Conservation (phyloP, 1,140 invertebrate genomes). For the Prorops nasuta region DNA sequence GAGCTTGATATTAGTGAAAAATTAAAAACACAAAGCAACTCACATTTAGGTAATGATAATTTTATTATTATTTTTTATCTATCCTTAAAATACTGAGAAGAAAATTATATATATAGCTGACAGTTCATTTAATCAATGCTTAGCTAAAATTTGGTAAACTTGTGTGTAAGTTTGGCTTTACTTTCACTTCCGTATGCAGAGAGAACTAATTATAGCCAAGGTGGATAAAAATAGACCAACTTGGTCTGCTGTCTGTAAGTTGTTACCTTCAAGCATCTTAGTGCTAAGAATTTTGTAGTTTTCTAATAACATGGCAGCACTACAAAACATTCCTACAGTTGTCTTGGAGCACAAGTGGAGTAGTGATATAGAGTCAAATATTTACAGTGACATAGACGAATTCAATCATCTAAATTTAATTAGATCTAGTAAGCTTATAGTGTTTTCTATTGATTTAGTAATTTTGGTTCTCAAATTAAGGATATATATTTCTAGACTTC, state of each 20-base stretch:
- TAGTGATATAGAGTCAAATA: conserved; percentile 45
- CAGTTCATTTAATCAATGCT: too few species aligned
- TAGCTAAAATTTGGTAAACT: too few species aligned
- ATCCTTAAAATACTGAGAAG: too few species aligned
- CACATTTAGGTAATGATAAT: not conserved
- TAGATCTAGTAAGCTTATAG: conserved; percentile 23
- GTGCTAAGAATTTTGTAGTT: conserved; percentile 21
- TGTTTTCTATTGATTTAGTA: too few species aligned
- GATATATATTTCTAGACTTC: too few species aligned
- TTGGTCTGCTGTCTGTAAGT: conserved; percentile 19
- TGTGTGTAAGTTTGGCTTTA: conserved; percentile 8
- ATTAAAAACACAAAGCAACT: conserved; percentile 1
- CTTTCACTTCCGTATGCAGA: not conserved
- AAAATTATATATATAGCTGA: too few species aligned
- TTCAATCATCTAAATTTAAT: too few species aligned
- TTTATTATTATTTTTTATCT: too few species aligned
- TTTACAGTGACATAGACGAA: conserved; percentile 34
- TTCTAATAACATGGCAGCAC: conserved; percentile 42
- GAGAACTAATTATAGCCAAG: conserved; percentile 46
- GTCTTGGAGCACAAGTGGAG: conserved; percentile 51
- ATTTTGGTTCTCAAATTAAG: too few species aligned
- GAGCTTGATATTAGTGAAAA: not conserved
- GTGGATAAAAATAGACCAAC: conserved; percentile 45
- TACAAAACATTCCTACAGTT: conserved; percentile 50
- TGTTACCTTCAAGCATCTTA: conserved; percentile 24